phyloP scores from a whole-genome alignment of 2,113 vertebrate genomes.

The Gnathonemus echidnorhynchus region DNA sequence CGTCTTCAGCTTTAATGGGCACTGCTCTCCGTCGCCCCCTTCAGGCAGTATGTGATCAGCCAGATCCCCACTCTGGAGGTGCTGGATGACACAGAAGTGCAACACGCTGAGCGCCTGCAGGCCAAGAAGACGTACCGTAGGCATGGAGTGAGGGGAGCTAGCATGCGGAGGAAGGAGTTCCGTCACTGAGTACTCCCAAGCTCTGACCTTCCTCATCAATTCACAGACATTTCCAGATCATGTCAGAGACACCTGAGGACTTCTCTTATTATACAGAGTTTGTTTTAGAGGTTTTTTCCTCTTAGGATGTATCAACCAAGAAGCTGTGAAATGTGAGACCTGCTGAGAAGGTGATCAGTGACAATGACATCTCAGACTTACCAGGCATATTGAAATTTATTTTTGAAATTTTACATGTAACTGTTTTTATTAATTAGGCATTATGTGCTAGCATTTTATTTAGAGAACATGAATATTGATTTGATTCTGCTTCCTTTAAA shows the following conservation, averaged over 20 bases:
- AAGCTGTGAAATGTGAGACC: not conserved
- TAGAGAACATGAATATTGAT: not conserved
- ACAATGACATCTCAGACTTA: not conserved
- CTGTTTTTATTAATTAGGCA: not conserved
- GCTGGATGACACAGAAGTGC: slow-evolving; percentile 63
- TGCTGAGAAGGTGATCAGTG: not conserved
- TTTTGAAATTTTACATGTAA: not conserved
- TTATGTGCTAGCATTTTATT: not conserved
- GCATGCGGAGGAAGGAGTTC: slow-evolving; percentile 44
- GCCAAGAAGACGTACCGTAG: slow-evolving; percentile 56
- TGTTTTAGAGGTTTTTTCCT: not conserved
- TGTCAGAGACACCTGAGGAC: not conserved
- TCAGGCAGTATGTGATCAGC: slow-evolving; percentile 65
- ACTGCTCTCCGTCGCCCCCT: not conserved
- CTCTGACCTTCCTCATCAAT: not conserved
- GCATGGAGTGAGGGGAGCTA: slow-evolving; percentile 39
- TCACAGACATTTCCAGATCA: not conserved
- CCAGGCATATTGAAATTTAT: not conserved
- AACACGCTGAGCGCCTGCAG: slow-evolving; percentile 50
- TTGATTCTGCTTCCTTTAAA: not conserved
- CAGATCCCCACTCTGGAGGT: slow-evolving; percentile 60
- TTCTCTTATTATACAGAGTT: not conserved
- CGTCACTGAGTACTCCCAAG: slow-evolving; percentile 24
- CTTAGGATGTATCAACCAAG: not conserved
- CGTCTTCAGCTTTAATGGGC: not conserved